Percentiles rank a stretch among this genome's conserved stretches.
Conservation (phyloP, 2,113 vertebrate genomes). For the Pithys albifrons region DNA sequence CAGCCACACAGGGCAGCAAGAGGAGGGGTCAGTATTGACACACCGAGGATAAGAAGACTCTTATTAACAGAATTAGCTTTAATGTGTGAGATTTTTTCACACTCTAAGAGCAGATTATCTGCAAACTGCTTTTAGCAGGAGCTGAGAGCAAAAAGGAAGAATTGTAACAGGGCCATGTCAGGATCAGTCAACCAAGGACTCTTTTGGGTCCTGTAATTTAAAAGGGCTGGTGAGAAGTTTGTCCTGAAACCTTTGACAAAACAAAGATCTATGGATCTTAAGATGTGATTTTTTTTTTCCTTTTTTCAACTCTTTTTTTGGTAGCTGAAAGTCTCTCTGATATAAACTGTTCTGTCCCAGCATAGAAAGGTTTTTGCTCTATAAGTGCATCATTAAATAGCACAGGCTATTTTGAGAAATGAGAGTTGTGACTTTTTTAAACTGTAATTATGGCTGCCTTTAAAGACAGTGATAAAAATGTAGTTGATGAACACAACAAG, state of each 20-base stretch:
- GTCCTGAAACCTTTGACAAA: background rate
- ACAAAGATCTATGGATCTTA: background rate
- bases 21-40: background rate
- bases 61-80: background rate
- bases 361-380: background rate
- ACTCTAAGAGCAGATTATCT: background rate
- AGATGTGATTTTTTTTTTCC: background rate
- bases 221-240: background rate
- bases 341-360: background rate
- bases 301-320: background rate
- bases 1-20: background rate
- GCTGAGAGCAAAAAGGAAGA: background rate
- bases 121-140: background rate
- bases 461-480: slow-evolving; percentile 18
- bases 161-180: background rate
- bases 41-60: background rate
- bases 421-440: background rate
- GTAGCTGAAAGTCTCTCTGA: background rate
- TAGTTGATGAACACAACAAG: background rate
- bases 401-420: slow-evolving; percentile 7
- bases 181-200: background rate
- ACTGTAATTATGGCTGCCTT: slow-evolving; percentile 15
- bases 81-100: background rate
- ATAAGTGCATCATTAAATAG: background rate
- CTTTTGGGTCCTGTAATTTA: background rate